phyloP scores from a whole-genome alignment of 2,888 invertebrate genomes.

The Drosophila fungiperda region DNA sequence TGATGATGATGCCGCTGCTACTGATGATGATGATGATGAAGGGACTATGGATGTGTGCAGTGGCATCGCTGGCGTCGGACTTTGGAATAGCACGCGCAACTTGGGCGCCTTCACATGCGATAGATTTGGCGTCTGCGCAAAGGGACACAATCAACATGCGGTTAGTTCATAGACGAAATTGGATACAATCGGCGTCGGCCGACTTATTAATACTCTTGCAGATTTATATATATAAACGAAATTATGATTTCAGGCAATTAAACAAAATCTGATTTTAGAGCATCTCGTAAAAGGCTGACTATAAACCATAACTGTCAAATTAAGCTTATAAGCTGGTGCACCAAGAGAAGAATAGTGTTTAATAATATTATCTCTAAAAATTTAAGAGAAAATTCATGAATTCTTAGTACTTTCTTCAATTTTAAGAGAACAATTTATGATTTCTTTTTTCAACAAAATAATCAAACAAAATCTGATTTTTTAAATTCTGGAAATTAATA shows the following conservation, averaged over 20 bases:
- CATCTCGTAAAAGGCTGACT: neutral
- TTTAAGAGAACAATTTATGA: neutral
- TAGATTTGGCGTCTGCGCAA: conserved; percentile 82
- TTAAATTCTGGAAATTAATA: neutral
- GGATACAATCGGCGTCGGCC: neutral
- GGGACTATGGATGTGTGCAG: conserved; percentile 28
- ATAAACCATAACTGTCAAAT: neutral
- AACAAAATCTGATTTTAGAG: neutral
- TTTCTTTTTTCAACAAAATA: neutral
- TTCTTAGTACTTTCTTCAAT: neutral
- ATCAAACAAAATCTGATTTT: neutral
- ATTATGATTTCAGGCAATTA: neutral
- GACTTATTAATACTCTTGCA: neutral
- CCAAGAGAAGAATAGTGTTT: neutral
- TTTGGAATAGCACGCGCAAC: conserved; percentile 84
- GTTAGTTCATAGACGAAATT: conserved; percentile 47
- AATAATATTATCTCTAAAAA: too few species aligned
- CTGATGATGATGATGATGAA: conserved; percentile 30
- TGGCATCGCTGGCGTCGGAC: conserved; percentile 73
- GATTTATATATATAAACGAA: neutral
- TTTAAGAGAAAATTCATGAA: neutral
- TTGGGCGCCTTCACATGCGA: conserved; percentile 80
- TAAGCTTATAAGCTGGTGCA: neutral
- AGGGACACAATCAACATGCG: conserved; percentile 57
- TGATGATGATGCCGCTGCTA: conserved; percentile 30